Percentiles rank a stretch among this genome's conserved stretches.
These are phyloP conservation scores for Machimus atricapillus DNA, from an alignment of 2,888 invertebrate genomes.

Conservation along the genomic window DNA sequence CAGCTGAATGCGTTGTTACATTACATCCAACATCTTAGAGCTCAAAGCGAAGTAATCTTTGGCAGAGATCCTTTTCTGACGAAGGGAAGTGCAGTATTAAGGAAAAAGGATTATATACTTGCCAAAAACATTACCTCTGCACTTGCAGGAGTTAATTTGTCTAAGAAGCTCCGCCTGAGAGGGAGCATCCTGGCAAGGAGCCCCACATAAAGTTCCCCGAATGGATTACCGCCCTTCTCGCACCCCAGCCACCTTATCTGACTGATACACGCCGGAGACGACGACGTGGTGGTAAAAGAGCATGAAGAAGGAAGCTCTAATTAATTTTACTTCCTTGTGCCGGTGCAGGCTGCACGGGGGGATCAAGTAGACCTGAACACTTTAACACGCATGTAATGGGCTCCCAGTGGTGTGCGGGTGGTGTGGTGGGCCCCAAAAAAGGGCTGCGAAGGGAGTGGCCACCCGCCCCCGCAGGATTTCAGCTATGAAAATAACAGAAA, in stretches of 20 bases:
- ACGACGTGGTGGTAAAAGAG: conserved; percentile 7
- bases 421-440: too few relatives aligned
- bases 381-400: conserved; percentile 20
- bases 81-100: background rate
- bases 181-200: background rate
- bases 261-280: background rate
- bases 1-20: background rate
- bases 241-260: background rate
- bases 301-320: conserved; percentile 41
- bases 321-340: conserved; percentile 43
- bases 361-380: background rate
- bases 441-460: background rate
- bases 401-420: background rate
- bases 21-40: background rate
- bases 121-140: background rate
- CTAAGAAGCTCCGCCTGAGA: background rate
- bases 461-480: background rate
- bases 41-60: background rate
- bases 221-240: background rate
- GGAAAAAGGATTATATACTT: background rate
- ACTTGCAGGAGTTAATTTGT: conserved; percentile 7
- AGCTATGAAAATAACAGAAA: conserved; percentile 10
- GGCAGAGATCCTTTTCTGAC: background rate
- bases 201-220: background rate
- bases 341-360: background rate